Conservation (phyloP, 2,113 vertebrate genomes). For the Xyrauchen texanus region DNA sequence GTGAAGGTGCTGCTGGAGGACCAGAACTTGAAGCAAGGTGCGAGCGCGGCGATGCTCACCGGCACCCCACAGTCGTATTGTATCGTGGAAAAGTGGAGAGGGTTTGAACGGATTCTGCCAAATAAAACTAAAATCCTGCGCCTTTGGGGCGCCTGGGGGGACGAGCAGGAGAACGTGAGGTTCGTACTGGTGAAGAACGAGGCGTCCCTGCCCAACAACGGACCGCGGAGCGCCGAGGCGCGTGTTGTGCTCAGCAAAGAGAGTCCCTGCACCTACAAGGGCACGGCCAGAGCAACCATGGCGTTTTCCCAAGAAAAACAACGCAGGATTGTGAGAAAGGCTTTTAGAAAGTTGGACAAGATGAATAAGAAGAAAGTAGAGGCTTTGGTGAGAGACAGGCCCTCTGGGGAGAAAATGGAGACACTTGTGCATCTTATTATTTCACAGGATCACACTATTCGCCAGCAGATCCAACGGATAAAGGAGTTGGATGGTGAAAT, state of each 20-base stretch:
- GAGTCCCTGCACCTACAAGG: constrained; percentile 72
- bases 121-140: constrained; percentile 90
- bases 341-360: constrained; percentile 93
- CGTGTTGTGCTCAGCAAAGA: constrained; percentile 89
- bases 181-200: constrained; percentile 92
- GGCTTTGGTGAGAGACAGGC: constrained; percentile 67
- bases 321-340: constrained; percentile 89
- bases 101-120: constrained; percentile 90
- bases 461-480: constrained; percentile 91
- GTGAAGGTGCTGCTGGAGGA: constrained; percentile 88
- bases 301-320: constrained; percentile 84
- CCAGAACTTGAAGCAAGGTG: constrained; percentile 75
- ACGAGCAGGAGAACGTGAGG: constrained; percentile 90
- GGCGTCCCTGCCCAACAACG: constrained; percentile 86
- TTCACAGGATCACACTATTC: constrained; percentile 95
- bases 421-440: constrained; percentile 93
- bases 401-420: constrained; percentile 87
- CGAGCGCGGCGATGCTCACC: constrained; percentile 73
- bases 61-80: constrained; percentile 87
- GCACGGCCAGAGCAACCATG: constrained; percentile 66
- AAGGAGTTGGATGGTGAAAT: constrained; percentile 90
- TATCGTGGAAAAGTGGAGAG: constrained; percentile 96
- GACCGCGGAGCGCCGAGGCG: constrained; percentile 93
- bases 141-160: constrained; percentile 93
- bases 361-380: constrained; percentile 86